Evolutionary conservation across 2,113 vertebrate genomes (phyloP).

Genomic region (Sceloporus undulatus): DNA sequence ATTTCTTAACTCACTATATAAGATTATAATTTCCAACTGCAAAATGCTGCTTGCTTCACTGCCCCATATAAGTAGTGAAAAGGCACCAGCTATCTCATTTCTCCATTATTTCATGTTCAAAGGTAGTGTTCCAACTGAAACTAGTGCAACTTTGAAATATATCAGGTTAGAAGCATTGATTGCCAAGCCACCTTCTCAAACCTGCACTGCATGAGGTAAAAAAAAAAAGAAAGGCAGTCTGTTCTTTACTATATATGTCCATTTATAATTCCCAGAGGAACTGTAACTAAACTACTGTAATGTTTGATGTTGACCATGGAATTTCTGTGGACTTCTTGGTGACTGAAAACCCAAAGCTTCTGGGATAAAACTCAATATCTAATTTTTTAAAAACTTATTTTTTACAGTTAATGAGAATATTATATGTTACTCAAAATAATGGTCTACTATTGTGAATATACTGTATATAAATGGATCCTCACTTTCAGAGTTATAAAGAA

Average conservation of each 20-base stretch:
- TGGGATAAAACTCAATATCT: neutral
- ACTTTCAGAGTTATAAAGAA: neutral
- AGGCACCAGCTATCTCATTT: too few relatives aligned
- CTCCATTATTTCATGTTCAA: too few relatives aligned
- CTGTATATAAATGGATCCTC: neutral
- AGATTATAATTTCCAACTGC: too few relatives aligned
- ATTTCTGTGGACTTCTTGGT: neutral
- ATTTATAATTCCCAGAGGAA: neutral
- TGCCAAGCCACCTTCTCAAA: neutral
- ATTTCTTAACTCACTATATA: too few relatives aligned
- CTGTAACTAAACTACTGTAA: neutral
- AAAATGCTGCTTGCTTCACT: too few relatives aligned
- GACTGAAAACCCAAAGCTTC: neutral
- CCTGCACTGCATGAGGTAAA: neutral
- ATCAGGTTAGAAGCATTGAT: neutral
- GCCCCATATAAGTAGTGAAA: too few relatives aligned
- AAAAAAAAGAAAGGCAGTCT: neutral
- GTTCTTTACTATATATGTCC: neutral
- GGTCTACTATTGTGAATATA: conserved; percentile 1
- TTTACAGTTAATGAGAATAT: neutral
- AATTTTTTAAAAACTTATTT: neutral
- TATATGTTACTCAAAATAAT: conserved; percentile 9
- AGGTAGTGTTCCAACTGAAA: too few relatives aligned
- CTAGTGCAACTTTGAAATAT: neutral
- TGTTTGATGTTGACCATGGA: neutral